Conservation (phyloP, 2,888 invertebrate species). For the Laothoe populi region DNA sequence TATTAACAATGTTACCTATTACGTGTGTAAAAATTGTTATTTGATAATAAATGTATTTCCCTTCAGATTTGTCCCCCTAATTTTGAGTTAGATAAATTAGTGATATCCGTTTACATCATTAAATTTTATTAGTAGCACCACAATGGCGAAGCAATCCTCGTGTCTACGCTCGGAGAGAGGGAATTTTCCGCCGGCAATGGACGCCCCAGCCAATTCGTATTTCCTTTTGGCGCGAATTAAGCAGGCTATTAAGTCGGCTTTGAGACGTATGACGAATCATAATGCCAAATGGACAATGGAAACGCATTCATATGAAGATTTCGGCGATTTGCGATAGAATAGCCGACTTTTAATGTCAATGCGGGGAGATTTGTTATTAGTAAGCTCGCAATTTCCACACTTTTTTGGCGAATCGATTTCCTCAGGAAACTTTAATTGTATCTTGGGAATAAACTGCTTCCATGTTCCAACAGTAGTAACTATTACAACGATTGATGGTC, state of each 20-base stretch:
- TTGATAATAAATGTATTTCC: conserved; percentile 73
- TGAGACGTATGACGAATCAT: conserved; percentile 80
- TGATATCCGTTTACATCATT: conserved; percentile 84
- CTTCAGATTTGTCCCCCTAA: conserved; percentile 54
- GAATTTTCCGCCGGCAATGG: conserved; percentile 70
- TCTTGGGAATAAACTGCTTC: conserved; percentile 15
- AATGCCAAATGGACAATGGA: conserved; percentile 67
- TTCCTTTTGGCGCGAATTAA: conserved; percentile 82
- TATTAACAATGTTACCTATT: conserved; percentile 3
- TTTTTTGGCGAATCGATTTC: conserved; percentile 34
- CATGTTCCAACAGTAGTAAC: not conserved
- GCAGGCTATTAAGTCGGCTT: conserved; percentile 80
- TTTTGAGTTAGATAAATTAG: conserved; percentile 50
- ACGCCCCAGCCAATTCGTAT: conserved; percentile 73
- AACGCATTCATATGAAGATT: conserved; percentile 62
- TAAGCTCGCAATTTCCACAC: conserved; percentile 38
- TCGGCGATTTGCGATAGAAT: conserved; percentile 58
- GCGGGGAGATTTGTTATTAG: conserved; percentile 39
- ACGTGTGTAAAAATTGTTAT: conserved; percentile 54
- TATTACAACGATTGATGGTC: not conserved
- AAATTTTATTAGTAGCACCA: conserved; percentile 82
- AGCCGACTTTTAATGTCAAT: conserved; percentile 46
- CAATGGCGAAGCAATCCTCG: conserved; percentile 69
- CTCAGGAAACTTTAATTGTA: conserved; percentile 36
- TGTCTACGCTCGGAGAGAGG: conserved; percentile 60